These are phyloP conservation scores for Molossus alvarezi DNA, from an alignment of 2,797 vertebrate genomes.

Conservation along the genomic window DNA sequence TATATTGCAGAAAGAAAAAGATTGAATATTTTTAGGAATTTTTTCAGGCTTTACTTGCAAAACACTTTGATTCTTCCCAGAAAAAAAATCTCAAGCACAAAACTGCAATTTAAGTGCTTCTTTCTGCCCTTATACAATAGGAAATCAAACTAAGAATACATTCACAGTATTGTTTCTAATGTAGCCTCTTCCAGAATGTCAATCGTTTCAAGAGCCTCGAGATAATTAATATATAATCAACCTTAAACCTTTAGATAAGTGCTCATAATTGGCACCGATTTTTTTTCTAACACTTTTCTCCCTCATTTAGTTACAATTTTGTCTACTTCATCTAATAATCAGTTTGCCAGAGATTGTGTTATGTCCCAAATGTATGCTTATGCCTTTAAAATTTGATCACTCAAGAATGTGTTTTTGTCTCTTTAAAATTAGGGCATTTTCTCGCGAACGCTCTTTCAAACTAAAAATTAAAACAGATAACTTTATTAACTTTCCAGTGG, in stretches of 20 bases:
- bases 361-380: not conserved
- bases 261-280: not conserved
- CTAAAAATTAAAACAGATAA: slow-evolving; percentile 4
- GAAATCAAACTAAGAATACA: not conserved
- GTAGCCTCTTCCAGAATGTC: not conserved
- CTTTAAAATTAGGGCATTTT: not conserved
- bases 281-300: slow-evolving; percentile 20
- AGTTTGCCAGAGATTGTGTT: not conserved
- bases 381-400: not conserved
- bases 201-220: not conserved
- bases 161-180: not conserved
- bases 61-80: not conserved
- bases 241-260: not conserved
- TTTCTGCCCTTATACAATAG: not conserved
- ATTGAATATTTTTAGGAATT: not conserved
- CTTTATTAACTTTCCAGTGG: not conserved
- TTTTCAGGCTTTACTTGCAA: not conserved
- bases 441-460: not conserved
- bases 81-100: not conserved
- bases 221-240: not conserved
- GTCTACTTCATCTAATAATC: not conserved
- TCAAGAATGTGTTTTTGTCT: not conserved
- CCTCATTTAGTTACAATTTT: slow-evolving; percentile 6
- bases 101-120: not conserved
- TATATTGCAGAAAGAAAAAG: not conserved